Base-by-base conservation (phyloP, 2,113 vertebrate species). In the Megalops atlanticus region DNA sequence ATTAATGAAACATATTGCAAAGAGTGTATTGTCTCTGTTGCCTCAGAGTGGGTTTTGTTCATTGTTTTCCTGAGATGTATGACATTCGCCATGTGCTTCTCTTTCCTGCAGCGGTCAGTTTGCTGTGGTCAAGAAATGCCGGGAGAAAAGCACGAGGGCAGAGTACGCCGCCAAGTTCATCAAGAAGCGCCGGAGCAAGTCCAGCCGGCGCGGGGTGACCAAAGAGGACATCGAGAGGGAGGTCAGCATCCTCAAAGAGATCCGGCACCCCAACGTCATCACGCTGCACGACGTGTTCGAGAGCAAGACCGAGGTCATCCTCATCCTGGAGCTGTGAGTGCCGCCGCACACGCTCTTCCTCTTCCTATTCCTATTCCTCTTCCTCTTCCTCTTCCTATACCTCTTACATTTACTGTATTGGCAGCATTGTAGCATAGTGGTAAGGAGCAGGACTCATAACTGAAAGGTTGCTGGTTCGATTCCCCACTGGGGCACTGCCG, bases 251-350 rank as follows among this genome's bases (percentile, higher is more conserved):
- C 91, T 99, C 33, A 98, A 96, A 88, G 96, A 98, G 91, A 97
- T 99, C 83, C 95, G 94, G 84, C 98, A 99, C 87, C 96, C 97
- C 3, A 99, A 99, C 70, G 93, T 99, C 90, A 99, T 99, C 88
- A 96, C 95, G 0, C 93, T 99, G 81, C 95, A 98, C 15, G 94
- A 99, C 76, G 98, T 99, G 76, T 99, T 96, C 4, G 98, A 99
- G 85, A 99, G 91, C 94, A 98, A 99, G 95, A 95, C 93, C 0
- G 97, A 99, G 31, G 97, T 99, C 90, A 97, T 98, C 88, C 96
- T 99, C 81, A 98, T 99, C 90, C 93, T 99, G 82, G 98, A 99
- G 89, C 97, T 99, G 98, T 99, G 93, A 99, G 97, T 97, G 77
- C 83, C 11, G 3, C 15, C 72, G 54, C 54, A 21, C 69, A 24